These are phyloP conservation scores for Pelvicachromis taeniatus DNA, from an alignment of 2,113 vertebrate species.

Conservation along the genomic window DNA sequence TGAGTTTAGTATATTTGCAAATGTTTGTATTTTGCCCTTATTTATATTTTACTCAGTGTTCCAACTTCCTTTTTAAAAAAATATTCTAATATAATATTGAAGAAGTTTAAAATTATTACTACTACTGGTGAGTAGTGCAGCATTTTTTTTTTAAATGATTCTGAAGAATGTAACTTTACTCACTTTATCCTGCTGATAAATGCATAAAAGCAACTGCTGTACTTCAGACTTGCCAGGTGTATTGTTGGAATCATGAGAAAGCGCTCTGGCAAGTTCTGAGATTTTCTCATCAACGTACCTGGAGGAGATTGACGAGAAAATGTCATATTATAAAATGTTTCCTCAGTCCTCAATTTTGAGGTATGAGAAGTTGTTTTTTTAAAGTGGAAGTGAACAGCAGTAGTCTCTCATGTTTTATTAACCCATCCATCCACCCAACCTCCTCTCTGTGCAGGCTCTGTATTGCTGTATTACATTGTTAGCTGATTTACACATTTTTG, in stretches of 20 bases:
- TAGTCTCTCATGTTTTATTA: background rate
- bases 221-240: background rate
- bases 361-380: background rate
- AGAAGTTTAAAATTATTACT: background rate
- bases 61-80: background rate
- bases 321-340: background rate
- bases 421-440: background rate
- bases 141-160: background rate
- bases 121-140: background rate
- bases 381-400: background rate
- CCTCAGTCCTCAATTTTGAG: background rate
- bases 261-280: background rate
- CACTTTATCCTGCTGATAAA: background rate
- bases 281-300: background rate
- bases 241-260: background rate
- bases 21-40: background rate
- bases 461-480: background rate
- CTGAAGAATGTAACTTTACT: background rate
- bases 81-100: background rate
- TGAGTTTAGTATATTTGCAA: background rate
- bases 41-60: background rate
- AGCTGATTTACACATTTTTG: background rate
- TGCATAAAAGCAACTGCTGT: background rate
- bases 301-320: background rate
- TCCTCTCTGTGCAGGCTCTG: background rate